These are phyloP conservation scores for Dolichotis patagonum DNA, from an alignment of 2,113 vertebrate genomes.

Conservation along the genomic window DNA sequence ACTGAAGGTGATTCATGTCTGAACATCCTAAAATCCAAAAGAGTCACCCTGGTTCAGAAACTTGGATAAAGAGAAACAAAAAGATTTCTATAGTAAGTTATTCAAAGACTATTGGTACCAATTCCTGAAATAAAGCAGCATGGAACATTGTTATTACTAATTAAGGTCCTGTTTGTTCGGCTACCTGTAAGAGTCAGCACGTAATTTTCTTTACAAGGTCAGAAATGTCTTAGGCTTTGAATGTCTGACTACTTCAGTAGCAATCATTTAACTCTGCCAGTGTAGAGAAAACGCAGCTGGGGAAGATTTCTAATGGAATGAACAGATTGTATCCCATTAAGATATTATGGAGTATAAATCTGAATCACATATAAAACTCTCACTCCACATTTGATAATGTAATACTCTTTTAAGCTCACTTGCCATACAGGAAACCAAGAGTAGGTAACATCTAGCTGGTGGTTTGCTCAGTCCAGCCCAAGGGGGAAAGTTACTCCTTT, in stretches of 20 bases:
- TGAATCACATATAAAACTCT: background rate
- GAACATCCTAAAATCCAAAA: background rate
- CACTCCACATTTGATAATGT: background rate
- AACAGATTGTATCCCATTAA: background rate
- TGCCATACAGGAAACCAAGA: background rate
- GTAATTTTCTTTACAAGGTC: background rate
- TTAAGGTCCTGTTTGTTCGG: background rate
- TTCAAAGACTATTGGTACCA: background rate
- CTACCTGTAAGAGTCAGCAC: background rate
- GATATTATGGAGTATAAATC: background rate
- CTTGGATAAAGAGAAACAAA: background rate
- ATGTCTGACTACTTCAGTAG: background rate
- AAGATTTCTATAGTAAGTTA: background rate
- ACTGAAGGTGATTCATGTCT: background rate
- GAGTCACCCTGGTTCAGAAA: background rate
- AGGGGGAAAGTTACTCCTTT: background rate
- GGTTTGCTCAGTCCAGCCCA: background rate
- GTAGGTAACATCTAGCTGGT: background rate
- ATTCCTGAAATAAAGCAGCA: slow-evolving; percentile 16
- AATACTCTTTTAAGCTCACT: background rate
- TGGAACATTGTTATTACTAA: background rate
- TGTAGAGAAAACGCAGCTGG: background rate
- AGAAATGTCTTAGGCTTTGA: background rate
- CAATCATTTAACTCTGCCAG: background rate
- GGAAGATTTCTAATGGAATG: background rate